These are phyloP conservation scores for Athripsodes cinereus DNA, from an alignment of 2,888 invertebrate genomes.

Conservation along the genomic window DNA sequence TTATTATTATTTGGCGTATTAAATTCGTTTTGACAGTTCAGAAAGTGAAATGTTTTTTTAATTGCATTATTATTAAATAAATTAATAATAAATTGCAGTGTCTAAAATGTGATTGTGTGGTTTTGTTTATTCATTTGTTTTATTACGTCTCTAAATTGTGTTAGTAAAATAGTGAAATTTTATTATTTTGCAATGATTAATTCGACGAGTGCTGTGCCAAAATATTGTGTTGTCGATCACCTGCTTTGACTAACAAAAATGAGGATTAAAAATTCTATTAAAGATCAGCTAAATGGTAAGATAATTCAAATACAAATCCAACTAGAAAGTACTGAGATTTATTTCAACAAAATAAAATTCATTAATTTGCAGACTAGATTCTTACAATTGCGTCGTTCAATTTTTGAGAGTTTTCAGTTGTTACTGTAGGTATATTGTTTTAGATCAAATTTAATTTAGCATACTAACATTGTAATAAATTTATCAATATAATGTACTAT, in stretches of 20 bases:
- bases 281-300: constrained; percentile 20
- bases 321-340: no score
- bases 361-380: no score
- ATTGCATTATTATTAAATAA: constrained; percentile 10
- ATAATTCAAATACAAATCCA: neutral
- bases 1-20: no score
- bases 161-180: neutral
- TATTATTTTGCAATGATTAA: neutral
- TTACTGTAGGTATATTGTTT: no score
- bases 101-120: constrained; percentile 19
- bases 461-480: no score
- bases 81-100: neutral
- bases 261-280: constrained; percentile 15
- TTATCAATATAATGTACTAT: no score
- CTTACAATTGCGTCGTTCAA: no score
- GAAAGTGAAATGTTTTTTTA: constrained; percentile 10
- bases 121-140: neutral
- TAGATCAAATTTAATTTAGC: no score
- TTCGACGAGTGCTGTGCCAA: constrained; percentile 1
- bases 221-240: constrained; percentile 6
- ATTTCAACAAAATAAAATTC: no score
- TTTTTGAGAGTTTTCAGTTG: no score
- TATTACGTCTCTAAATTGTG: constrained; percentile 1
- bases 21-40: constrained; percentile 10
- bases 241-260: constrained; percentile 15